phyloP scores from a whole-genome alignment of 1,140 invertebrate species.

The Heliconius congener region DNA sequence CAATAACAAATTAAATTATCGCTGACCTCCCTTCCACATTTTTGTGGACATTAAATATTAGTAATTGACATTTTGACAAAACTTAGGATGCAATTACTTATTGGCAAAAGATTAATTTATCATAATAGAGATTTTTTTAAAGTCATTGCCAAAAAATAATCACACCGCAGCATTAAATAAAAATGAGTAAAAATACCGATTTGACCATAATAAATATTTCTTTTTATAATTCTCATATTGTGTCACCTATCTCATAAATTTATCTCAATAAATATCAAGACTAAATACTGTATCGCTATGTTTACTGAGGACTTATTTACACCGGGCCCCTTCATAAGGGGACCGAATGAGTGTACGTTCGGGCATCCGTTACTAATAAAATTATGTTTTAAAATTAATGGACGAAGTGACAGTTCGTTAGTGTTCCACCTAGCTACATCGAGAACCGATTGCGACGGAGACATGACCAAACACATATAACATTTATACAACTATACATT shows the following conservation, averaged over 20 bases:
- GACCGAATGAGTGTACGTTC: constrained; percentile 69
- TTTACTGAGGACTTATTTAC: constrained; percentile 75
- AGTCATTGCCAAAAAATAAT: constrained; percentile 52
- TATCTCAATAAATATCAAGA: constrained; percentile 66
- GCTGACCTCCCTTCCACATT: constrained; percentile 43
- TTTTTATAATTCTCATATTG: constrained; percentile 61
- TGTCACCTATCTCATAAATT: constrained; percentile 63
- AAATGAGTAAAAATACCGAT: constrained; percentile 63
- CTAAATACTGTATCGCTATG: constrained; percentile 74
- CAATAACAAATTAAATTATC: constrained; percentile 22
- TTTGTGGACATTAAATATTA: constrained; percentile 64
- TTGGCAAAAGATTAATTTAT: constrained; percentile 42
- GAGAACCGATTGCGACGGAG: constrained; percentile 78
- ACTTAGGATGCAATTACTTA: constrained; percentile 57
- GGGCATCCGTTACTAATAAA: constrained; percentile 74
- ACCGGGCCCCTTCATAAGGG: constrained; percentile 72
- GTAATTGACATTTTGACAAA: constrained; percentile 75
- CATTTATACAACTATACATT: constrained; percentile 67
- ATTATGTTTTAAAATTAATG: constrained; percentile 80
- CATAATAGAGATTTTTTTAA: constrained; percentile 34
- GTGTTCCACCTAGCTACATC: constrained; percentile 75
- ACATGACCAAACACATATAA: constrained; percentile 75
- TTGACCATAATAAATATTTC: constrained; percentile 67
- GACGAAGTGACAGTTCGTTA: constrained; percentile 81
- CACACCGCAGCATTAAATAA: constrained; percentile 56